Evolutionary conservation across 30 jellyfish, hydroid and myxozoan genomes (phyloP), one percentile per base, ranked within the genome.

Genomic region (Pelagia noctiluca): DNA sequence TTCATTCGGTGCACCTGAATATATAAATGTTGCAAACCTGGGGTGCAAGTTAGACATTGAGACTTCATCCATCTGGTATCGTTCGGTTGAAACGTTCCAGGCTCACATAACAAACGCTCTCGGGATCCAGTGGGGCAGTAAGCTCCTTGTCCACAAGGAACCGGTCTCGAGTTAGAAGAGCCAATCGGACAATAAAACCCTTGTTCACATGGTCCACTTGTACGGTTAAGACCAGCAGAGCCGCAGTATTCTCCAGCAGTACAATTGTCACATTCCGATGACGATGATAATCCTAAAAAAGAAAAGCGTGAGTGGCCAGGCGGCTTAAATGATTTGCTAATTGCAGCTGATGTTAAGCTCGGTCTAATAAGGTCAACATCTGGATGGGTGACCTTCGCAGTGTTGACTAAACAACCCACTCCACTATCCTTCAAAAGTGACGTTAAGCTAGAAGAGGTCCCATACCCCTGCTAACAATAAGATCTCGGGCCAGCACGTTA

Each of bases 61-160:
- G 82, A 49, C 35, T 66, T 49, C 30, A 57, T 18, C 89, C 95
- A 61, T 62, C 96, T 78, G 23, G 86, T 74, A 2, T 82, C 22
- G 50, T 88, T 75, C 16, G 99, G 97, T 75, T 88, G 99, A 74
- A 95, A 95, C 22, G 99, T 95, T 19, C 99, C 99, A 0, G 84
- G 69, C 2, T 73, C 89, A 65, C 99, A 95, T 10, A 80, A 96
- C 68, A 61, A 29, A 12, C 86, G 93, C 24, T 78, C 87, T 5
- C 96, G 66, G 7, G 99, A 88, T 50, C 96, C 96, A 0, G 86
- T 38, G 0, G 96, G 97, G 42, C 99, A 95, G 73, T 76, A 95
- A 1, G 85, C 48, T 0, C 99, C 99, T 11, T 82, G 61, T 2
- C 93, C 97, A 64, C 99, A 95, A 21, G 86, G 86, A 13, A 88